These are phyloP conservation scores for Heterodera schachtii DNA, from an alignment of 1,140 invertebrate genomes.

Conservation along the genomic window DNA sequence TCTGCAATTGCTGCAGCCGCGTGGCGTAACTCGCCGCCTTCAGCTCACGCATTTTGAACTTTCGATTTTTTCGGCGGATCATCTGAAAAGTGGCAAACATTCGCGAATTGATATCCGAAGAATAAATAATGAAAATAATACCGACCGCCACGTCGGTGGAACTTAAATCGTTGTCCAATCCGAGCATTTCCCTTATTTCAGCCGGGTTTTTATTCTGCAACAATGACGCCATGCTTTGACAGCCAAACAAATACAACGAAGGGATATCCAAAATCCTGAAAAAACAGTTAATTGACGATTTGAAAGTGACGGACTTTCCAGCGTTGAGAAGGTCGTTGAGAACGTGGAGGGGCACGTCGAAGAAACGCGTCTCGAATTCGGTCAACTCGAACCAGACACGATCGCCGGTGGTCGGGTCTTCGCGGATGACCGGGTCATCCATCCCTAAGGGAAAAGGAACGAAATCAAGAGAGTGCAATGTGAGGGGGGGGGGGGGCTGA, in stretches of 20 bases:
- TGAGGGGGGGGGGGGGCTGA: neutral
- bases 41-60: conserved; percentile 5
- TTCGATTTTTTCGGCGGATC: neutral
- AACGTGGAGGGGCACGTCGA: conserved; percentile 42
- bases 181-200: conserved; percentile 46
- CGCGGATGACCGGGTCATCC: conserved; percentile 33
- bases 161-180: conserved; percentile 46
- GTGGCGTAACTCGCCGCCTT: neutral
- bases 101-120: no score
- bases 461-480: neutral
- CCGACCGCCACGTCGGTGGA: neutral
- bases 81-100: neutral
- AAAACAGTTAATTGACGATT: neutral
- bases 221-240: conserved; percentile 38
- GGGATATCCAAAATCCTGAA: conserved; percentile 36
- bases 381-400: conserved; percentile 44
- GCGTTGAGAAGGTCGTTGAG: conserved; percentile 15
- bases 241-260: conserved; percentile 47
- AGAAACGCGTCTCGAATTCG: conserved; percentile 42
- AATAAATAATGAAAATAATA: neutral
- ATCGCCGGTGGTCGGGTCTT: conserved; percentile 37
- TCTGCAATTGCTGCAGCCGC: neutral
- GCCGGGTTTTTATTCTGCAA: conserved; percentile 46
- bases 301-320: neutral
- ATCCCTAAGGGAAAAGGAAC: conserved; percentile 14